Base-by-base conservation (phyloP, 2,888 invertebrate species). In the Lasioglossum malachurum region DNA sequence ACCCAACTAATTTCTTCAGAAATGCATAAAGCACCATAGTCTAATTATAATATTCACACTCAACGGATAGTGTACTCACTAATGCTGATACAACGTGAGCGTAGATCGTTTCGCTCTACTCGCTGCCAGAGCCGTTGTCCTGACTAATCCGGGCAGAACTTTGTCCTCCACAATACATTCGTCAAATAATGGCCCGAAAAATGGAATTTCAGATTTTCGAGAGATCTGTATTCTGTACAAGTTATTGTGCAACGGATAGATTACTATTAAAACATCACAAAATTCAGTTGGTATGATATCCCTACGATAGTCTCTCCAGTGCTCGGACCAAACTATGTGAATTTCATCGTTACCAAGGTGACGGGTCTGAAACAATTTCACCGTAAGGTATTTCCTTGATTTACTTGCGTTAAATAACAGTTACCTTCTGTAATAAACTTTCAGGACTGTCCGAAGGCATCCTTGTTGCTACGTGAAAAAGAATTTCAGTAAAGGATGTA, bases 291-390 rank as follows among this genome's bases (percentile, higher is more conserved):
- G 99, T 94, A 99, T 97, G 92, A 99, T 99, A 94, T 99, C 99
- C 82, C 99, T 97, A 84, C 99, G 97, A 96, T 99, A 99, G 94
- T 99, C 98, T 87, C 99, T 97, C 95, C 97, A 97, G 95, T 99
- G 99, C 94, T 99, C 99, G 77, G 99, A 99, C 99, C 99, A 99
- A 49, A 99, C 99, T 88, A 99, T 99, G 95, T 99, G 99, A 83
- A 99, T 98, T 95, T 99, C 99, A 95, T 99, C 99, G 96, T 99
- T 99, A 74, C 99, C 99, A 88, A 99, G 96, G 96, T 99, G 99
- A 7, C 99, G 97, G 23, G 99, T 98, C 98, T 98, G 93, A 89
- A 95, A 95, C 87, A 60, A 83, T 75, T 69, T 69, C 64, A 31
- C n/a, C 1, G 4, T 57, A 12, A 57, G n/a, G n/a, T 57, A 57